Conservation (phyloP, 2,888 invertebrate species). For the Glyphotaelius pellucidus region DNA sequence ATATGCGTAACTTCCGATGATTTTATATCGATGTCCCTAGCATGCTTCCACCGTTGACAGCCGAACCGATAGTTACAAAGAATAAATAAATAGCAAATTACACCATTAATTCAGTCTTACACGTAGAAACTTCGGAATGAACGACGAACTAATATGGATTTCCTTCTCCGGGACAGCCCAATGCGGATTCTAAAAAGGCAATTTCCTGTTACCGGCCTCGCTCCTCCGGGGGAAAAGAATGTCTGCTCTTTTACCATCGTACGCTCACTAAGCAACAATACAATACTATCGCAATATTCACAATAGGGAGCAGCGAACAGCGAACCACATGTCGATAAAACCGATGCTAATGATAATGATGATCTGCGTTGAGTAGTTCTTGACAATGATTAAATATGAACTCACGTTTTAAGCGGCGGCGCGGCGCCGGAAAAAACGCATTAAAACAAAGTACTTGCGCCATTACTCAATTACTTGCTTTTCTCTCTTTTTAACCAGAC, state of each 20-base stretch:
- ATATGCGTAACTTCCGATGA: too few relatives aligned
- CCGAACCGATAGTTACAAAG: too few relatives aligned
- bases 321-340: slow-evolving; percentile 15
- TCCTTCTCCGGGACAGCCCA: not conserved
- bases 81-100: not conserved
- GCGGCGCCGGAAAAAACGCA: not conserved
- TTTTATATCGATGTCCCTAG: too few relatives aligned
- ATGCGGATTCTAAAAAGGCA: slow-evolving; percentile 16
- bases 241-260: not conserved
- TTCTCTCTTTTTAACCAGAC: not conserved
- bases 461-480: not conserved
- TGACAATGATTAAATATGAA: slow-evolving; percentile 26
- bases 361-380: slow-evolving; percentile 8
- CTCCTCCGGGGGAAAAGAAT: not conserved
- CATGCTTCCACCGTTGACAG: too few relatives aligned
- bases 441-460: not conserved
- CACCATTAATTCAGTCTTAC: not conserved
- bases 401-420: not conserved
- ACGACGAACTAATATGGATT: not conserved
- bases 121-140: not conserved
- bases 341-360: not conserved
- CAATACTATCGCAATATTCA: not conserved
- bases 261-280: not conserved
- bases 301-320: not conserved
- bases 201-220: slow-evolving; percentile 26